These are phyloP conservation scores for Epinotia bilunana DNA, from an alignment of 2,888 invertebrate species.

Conservation along the genomic window DNA sequence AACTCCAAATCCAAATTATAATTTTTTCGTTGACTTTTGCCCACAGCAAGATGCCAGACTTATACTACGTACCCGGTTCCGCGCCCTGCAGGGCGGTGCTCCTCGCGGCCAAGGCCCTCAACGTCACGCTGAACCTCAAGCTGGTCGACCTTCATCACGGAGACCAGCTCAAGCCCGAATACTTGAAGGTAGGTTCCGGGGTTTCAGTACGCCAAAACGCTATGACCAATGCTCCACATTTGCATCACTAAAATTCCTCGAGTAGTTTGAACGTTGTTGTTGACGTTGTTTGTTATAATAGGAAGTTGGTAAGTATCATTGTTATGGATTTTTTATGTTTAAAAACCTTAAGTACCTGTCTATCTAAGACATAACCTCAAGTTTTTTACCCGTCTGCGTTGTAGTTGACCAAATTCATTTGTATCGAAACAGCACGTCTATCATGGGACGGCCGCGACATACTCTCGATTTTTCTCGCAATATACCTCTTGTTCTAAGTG, in stretches of 20 bases:
- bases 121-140: constrained; percentile 85
- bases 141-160: constrained; percentile 73
- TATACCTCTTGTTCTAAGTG: too few species aligned
- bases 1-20: not conserved
- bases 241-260: not conserved
- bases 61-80: constrained; percentile 85
- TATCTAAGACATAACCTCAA: too few species aligned
- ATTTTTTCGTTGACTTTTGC: not conserved
- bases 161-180: constrained; percentile 83
- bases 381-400: too few species aligned
- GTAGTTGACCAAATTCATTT: too few species aligned
- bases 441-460: too few species aligned
- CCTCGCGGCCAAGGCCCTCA: constrained; percentile 85
- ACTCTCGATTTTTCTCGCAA: too few species aligned
- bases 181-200: constrained; percentile 75
- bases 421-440: too few species aligned
- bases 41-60: constrained; percentile 76
- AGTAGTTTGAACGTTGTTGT: too few species aligned
- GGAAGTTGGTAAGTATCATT: not conserved
- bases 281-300: too few species aligned
- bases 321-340: too few species aligned
- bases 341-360: too few species aligned
- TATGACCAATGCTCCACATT: not conserved
- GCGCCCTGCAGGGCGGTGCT: constrained; percentile 85
- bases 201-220: constrained; percentile 51